phyloP scores from a whole-genome alignment of 2,113 vertebrate species.

The Oncorhynchus kisutch region DNA sequence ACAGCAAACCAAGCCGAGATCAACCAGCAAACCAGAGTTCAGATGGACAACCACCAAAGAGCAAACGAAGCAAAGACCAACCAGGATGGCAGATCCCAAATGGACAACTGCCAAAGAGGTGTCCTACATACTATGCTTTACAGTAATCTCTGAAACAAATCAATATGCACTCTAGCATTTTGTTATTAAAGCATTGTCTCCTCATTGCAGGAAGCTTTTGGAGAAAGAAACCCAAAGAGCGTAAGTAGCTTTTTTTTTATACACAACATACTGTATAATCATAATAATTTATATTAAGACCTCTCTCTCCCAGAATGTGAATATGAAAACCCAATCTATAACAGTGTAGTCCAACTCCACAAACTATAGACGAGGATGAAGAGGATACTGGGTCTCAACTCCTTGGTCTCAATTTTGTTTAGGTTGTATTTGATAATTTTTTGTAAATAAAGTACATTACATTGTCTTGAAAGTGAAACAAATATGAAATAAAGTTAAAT shows the following conservation, averaged over 20 bases:
- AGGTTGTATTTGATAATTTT: no score
- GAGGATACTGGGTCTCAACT: neutral
- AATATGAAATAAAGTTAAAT: no score
- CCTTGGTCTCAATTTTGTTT: no score
- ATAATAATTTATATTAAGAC: neutral
- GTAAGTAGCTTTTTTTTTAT: slow-evolving; percentile 35
- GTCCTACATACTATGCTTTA: neutral
- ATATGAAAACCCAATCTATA: slow-evolving; percentile 69
- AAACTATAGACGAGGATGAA: slow-evolving; percentile 16
- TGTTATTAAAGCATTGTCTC: neutral
- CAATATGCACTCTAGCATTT: no score
- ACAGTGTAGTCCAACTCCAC: slow-evolving; percentile 32
- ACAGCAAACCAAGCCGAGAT: slow-evolving; percentile 56
- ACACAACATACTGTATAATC: neutral
- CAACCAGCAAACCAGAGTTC: slow-evolving; percentile 17
- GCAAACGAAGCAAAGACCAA: slow-evolving; percentile 12
- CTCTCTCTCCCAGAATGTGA: slow-evolving; percentile 44
- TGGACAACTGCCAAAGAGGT: neutral
- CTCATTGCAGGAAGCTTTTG: slow-evolving; percentile 5
- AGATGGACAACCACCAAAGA: neutral
- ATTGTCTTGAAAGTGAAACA: no score
- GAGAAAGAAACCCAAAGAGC: slow-evolving; percentile 36
- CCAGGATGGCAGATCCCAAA: no score
- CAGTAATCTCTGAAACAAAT: no score
- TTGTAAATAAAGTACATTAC: no score